These are phyloP conservation scores for Hymenopus coronatus DNA, from an alignment of 2,888 invertebrate species.

Conservation along the genomic window DNA sequence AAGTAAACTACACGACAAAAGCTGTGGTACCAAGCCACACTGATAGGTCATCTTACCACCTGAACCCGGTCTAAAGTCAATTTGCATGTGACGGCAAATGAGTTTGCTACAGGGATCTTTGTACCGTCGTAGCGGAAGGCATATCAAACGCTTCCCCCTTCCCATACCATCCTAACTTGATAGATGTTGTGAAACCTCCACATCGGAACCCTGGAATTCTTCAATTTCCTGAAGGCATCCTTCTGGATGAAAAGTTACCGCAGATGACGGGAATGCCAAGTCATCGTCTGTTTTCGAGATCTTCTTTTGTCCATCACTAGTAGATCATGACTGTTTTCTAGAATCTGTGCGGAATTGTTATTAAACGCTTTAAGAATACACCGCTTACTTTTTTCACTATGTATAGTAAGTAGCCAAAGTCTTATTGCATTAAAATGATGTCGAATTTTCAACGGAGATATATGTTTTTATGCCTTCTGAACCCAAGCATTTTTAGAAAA, in stretches of 20 bases:
- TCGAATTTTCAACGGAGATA: too few relatives aligned
- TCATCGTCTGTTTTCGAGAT: neutral
- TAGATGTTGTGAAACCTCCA: neutral
- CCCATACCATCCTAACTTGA: neutral
- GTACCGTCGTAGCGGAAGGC: neutral
- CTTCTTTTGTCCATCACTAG: neutral
- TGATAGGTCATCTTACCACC: too few relatives aligned
- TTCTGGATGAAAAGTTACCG: neutral
- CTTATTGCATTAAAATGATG: too few relatives aligned
- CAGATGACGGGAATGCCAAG: neutral
- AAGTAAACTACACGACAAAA: too few relatives aligned
- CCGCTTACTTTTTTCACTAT: too few relatives aligned
- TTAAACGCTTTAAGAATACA: too few relatives aligned
- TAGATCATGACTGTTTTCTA: too few relatives aligned
- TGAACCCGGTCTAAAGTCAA: neutral
- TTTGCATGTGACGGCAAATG: neutral
- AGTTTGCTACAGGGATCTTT: neutral
- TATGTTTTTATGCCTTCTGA: too few relatives aligned
- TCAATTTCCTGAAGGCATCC: neutral
- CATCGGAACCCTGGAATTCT: neutral
- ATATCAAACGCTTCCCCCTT: neutral
- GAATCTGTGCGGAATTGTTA: too few relatives aligned
- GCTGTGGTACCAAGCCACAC: too few relatives aligned
- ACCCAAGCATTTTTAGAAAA: too few relatives aligned
- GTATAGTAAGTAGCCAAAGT: too few relatives aligned